Percentiles rank a stretch among this genome's conserved stretches.
Evolutionary conservation across 2,797 vertebrate species (phyloP).

Genomic region (Euphonia xanthogaster): DNA sequence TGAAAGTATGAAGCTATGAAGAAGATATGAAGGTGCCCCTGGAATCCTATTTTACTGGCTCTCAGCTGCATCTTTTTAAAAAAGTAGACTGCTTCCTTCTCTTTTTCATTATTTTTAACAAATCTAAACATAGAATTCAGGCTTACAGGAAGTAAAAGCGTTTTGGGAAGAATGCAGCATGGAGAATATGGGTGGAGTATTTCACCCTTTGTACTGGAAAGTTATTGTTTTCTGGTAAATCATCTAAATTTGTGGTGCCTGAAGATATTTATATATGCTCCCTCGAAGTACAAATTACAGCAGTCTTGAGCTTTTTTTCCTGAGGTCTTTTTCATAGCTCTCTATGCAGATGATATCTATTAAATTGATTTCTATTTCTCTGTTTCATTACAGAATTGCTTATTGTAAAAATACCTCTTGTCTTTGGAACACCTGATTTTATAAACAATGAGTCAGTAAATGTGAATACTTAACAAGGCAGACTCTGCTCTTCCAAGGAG

Average conservation of each 20-base stretch:
- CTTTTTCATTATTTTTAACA: neutral
- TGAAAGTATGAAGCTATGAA: neutral
- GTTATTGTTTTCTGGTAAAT: conserved; percentile 1
- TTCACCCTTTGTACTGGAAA: neutral
- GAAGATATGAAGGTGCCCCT: neutral
- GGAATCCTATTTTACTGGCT: neutral
- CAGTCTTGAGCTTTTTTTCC: neutral
- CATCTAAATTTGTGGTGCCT: neutral
- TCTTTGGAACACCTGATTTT: neutral
- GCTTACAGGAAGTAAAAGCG: neutral
- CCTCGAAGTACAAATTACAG: neutral
- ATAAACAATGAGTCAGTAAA: conserved; percentile 1
- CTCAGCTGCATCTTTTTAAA: neutral
- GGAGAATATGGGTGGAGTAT: neutral
- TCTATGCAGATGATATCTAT: conserved; percentile 12
- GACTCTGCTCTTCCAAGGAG: neutral
- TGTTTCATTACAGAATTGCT: neutral
- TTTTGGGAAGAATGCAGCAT: neutral
- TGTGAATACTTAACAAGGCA: neutral
- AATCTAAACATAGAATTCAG: neutral
- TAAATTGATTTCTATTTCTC: conserved; percentile 21
- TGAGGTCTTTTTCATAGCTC: neutral
- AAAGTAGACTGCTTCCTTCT: neutral
- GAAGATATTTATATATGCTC: neutral
- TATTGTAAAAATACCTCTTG: neutral